Percentiles rank a stretch among this genome's conserved stretches.
These are phyloP conservation scores for Channa maculata DNA, from an alignment of 2,113 vertebrate species.

Conservation along the genomic window DNA sequence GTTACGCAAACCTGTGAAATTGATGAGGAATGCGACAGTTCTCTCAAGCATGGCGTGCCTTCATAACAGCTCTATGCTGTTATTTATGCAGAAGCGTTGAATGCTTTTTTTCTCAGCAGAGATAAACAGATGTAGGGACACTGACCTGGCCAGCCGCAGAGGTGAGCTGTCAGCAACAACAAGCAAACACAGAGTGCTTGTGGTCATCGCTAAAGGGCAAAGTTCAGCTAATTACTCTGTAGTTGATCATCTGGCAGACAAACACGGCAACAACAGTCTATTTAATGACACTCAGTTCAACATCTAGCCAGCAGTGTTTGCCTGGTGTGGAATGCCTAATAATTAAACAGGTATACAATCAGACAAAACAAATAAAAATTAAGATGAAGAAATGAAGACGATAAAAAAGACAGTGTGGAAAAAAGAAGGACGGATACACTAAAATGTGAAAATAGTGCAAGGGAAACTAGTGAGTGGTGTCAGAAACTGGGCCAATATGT, in stretches of 20 bases:
- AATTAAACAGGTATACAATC: background rate
- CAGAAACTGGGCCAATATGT: conserved; percentile 68
- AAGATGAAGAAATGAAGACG: conserved; percentile 24
- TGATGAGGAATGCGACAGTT: conserved; percentile 25
- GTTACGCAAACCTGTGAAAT: conserved; percentile 51
- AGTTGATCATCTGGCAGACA: conserved; percentile 63
- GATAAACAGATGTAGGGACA: conserved; percentile 67
- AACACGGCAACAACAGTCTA: conserved; percentile 50
- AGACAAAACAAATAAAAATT: conserved; percentile 13
- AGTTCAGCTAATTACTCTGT: conserved; percentile 69
- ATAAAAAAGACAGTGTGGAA: conserved; percentile 24
- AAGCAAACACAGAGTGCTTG: conserved; percentile 51
- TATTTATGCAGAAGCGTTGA: conserved; percentile 45
- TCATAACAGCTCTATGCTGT: conserved; percentile 39
- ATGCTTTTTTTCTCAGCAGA: conserved; percentile 22
- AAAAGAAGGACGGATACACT: conserved; percentile 48
- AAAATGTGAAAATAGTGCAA: conserved; percentile 49
- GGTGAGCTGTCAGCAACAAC: conserved; percentile 71
- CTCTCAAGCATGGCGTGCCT: conserved; percentile 33
- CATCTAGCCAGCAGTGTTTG: conserved; percentile 7
- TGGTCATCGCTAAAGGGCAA: conserved; percentile 64
- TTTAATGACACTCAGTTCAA: conserved; percentile 20
- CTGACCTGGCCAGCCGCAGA: conserved; percentile 59
- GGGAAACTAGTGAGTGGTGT: conserved; percentile 43
- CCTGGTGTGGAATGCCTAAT: conserved; percentile 35